Evolutionary conservation across 64 coral and sea anemone genomes (phyloP), one percentile per base, ranked within the genome.

Genomic region (Exaiptasia diaphana): DNA sequence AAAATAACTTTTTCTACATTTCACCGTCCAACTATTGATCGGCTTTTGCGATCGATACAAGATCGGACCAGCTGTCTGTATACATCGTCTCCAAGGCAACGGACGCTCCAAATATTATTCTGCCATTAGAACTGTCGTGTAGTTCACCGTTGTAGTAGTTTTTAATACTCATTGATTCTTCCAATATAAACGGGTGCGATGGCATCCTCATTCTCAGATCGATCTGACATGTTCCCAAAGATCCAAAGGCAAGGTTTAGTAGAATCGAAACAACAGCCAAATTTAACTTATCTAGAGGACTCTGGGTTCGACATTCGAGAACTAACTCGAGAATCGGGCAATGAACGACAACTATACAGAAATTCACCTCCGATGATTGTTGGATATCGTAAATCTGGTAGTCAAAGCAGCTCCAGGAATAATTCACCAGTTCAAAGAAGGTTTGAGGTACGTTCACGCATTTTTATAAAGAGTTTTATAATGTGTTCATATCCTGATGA

Each of bases 341-440:
- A 95, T 65, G 91, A 95, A 50, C 84, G 91, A 46, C 91, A 95
- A 32, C 43, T 88, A 24, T 95, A 84, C 37, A 55, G 91, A 73
- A 90, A 79, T 64, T 95, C 91, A 1, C 91, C 91, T 12, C 91
- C 91, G 27, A 95, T 75, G 18, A 79, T 89, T 26, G 64, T 78
- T 56, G 86, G 91, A 3, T 83, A 89, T 68, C 75, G 91, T 45
- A 85, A 83, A 85, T 28, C 74, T 45, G 70, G 86, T 22, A 83
- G 86, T 75, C 86, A 95, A 22, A 95, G 73, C 52, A 87, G 84
- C 21, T 95, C 91, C 0, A 83, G 91, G 42, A 95, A 77, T 38
- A 90, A 69, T 73, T 95, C 91, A 14, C 91, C 91, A 33, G 80
- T 95, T 14, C 91, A 83, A 64, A 89, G 82, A 57, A 70, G 86